phyloP scores from a whole-genome alignment of 2,113 vertebrate species.

The Tricholaema leucomelas region DNA sequence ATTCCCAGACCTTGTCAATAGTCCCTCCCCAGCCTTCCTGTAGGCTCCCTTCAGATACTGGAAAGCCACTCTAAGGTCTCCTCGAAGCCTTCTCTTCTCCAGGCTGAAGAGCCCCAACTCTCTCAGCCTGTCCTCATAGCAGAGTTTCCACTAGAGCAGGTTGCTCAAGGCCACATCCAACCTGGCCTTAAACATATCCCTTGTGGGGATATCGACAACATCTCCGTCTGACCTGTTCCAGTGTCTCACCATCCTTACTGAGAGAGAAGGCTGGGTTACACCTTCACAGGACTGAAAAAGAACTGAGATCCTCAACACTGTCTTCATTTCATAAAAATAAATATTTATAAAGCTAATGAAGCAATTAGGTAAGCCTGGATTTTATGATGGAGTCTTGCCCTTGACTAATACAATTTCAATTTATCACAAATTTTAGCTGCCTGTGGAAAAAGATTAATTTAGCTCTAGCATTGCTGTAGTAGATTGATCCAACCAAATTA shows the following conservation, averaged over 20 bases:
- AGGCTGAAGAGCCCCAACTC: too few relatives aligned
- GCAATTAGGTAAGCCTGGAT: neutral
- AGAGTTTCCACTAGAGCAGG: too few relatives aligned
- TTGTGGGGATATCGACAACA: too few relatives aligned
- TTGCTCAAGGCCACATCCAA: too few relatives aligned
- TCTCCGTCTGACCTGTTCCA: too few relatives aligned
- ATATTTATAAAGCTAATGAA: conserved; percentile 19
- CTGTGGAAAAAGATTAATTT: conserved; percentile 14
- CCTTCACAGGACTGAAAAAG: neutral
- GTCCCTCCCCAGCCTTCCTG: too few relatives aligned
- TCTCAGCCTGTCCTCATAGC: too few relatives aligned
- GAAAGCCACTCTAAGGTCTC: too few relatives aligned
- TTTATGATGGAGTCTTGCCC: neutral
- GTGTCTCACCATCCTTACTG: neutral
- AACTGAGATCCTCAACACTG: neutral
- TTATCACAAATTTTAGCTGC: conserved; percentile 7
- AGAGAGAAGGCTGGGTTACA: neutral
- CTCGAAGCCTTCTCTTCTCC: too few relatives aligned
- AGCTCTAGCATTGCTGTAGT: neutral
- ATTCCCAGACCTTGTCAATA: too few relatives aligned
- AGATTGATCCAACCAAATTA: conserved; percentile 9
- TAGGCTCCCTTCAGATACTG: too few relatives aligned
- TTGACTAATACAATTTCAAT: neutral
- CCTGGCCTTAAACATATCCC: too few relatives aligned
- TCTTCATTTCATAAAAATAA: neutral